These are phyloP conservation scores for Rhagonycha fulva DNA, from an alignment of 2,888 invertebrate genomes.

Conservation along the genomic window DNA sequence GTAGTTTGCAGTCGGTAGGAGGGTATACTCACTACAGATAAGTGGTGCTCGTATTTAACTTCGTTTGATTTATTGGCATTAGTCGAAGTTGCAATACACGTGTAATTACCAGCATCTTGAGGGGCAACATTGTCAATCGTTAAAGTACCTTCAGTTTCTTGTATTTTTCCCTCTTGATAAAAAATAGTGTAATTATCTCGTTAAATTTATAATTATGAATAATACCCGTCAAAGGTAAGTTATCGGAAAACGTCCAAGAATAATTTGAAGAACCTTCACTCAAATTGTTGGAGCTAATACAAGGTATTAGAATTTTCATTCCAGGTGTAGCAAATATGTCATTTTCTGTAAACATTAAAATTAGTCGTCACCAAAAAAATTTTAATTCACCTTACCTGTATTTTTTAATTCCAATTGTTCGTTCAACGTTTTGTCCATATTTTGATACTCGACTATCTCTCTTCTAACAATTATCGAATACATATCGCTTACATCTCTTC, in stretches of 20 bases:
- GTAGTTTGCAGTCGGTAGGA: conserved; percentile 45
- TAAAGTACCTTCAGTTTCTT: conserved; percentile 41
- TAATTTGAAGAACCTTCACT: conserved; percentile 23
- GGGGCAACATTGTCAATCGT: conserved; percentile 45
- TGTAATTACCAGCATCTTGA: conserved; percentile 51
- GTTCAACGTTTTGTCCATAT: conserved; percentile 30
- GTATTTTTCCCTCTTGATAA: conserved; percentile 34
- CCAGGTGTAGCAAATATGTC: conserved; percentile 39
- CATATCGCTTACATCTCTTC: background rate
- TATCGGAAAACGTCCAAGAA: conserved; percentile 36
- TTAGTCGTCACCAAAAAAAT: background rate
- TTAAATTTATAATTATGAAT: background rate
- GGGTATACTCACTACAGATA: conserved; percentile 48
- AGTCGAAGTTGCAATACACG: conserved; percentile 42
- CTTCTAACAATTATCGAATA: conserved; percentile 2
- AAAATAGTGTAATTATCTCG: background rate
- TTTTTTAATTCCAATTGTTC: conserved; percentile 34
- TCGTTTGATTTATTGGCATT: conserved; percentile 24
- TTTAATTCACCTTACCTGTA: conserved; percentile 25
- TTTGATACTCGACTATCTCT: conserved; percentile 15
- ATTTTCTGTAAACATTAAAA: conserved; percentile 30
- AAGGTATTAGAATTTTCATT: conserved; percentile 36
- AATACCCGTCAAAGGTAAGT: conserved; percentile 38
- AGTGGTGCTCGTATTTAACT: conserved; percentile 42
- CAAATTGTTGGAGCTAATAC: conserved; percentile 16